Evolutionary conservation across 2,797 vertebrate genomes (phyloP), one percentile per base, ranked within the genome.

Genomic region (Brachyrhaphis roseni): DNA sequence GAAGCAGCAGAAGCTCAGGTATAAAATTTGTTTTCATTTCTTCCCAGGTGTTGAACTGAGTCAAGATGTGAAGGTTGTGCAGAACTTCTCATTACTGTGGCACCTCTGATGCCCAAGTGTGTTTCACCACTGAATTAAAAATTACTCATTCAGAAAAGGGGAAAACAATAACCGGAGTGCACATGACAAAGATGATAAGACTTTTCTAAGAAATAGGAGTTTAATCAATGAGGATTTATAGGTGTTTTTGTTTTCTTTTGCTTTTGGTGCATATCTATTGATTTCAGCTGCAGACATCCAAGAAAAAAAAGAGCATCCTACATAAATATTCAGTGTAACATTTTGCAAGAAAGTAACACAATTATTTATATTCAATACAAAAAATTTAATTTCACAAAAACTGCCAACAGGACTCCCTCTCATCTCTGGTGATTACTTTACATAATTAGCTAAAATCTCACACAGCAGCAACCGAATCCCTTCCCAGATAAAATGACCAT

Each of bases 401-500:
- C 11, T 72, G 49, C 72, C 23, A 66, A 80, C 78, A 75, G 0
- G 23, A 72, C 34, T 51, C 46, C 51, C 16, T 36, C 20, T 43
- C 13, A 15, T 71, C 72, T 55, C 43, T 49, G 72, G 3, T 64
- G 53, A 75, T 82, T 77, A 78, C 53, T 73, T 39, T 12, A 31
- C 16, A 34, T 43, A 85, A 91, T 87, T 80, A 79, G 26, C 57
- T 34, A 55, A 83, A 78, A 83, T 78, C 74, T 81, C 13, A 71
- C 53, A 57, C 41, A 82, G 72, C 43, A 77, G 57, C 73, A 81
- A 51, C 47, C 74, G 28, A 81, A 39, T 1, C 0, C 7, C 46
- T 84, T 89, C 82, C 66, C 0, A 10, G 68, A 83, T 76, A 23
- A 82, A 87, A 86, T 85, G 86, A 87, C 73, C 85, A 82, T 87